Evolutionary conservation across 1,140 invertebrate genomes (phyloP), one percentile per base, ranked within the genome.

Genomic region (Drosophila pallidifrons): DNA sequence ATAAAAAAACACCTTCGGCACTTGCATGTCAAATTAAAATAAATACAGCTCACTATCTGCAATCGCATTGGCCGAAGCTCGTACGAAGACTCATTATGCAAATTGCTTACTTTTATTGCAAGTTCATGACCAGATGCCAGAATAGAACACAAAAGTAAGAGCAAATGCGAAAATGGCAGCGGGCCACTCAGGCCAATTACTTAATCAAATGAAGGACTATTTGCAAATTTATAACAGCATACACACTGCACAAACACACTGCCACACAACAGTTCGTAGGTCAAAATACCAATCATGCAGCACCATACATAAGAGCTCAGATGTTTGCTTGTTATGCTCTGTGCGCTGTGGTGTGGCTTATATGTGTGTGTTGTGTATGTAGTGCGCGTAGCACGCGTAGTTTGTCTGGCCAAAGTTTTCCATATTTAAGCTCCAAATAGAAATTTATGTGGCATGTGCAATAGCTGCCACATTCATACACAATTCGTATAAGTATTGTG

Each of bases 211-310:
- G 77, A 75, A 69, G 66, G 52, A 69, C 57, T 52, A 45, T 66
- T 88, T 71, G 79, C 55, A 79, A 82, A 82, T 87, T 79, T 82
- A 87, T 87, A 73, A 35, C 79, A 58, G 59, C 47, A 58, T 32
- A 65, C 45, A 35, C 4, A 8, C 30, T 32, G 20, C 6, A 32
- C 41, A 35, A 6, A 43, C 15, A 41, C 10, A 3, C 16, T 28
- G 28, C 35, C 13, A 57, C 20, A 68, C 43, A 68, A 16, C 13
- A 49, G 51, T 57, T 75, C 28, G 65, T 32, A 15, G 61, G 51
- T 61, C 77, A 77, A 70, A 69, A 58, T 72, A 47, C 30, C 16
- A 15, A 13, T 25, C 15, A 30, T 61, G 25, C 25, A 25, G 20
- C 49, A 30, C n/a, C 7, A 28, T 13, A 54, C 52, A 35, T 1